phyloP scores from a whole-genome alignment of 2,888 invertebrate species.

The Athalia cordata region DNA sequence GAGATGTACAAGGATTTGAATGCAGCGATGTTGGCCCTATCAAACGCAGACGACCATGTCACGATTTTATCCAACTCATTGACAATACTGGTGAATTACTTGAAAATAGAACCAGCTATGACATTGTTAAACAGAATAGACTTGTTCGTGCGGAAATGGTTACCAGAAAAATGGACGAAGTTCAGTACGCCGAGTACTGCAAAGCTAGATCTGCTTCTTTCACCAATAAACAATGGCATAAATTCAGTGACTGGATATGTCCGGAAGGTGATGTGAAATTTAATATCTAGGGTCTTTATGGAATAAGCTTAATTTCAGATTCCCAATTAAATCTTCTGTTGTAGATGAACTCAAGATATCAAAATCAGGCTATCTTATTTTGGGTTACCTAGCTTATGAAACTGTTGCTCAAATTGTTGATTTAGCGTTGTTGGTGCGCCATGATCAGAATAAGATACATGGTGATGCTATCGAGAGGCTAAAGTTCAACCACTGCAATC shows the following conservation, averaged over 20 bases:
- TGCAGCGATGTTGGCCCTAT: conserved; percentile 73
- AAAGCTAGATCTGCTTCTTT: conserved; percentile 88
- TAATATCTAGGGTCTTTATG: background rate
- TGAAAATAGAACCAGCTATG: conserved; percentile 76
- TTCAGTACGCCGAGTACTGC: conserved; percentile 83
- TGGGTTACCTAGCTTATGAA: conserved; percentile 92
- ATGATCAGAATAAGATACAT: conserved; percentile 82
- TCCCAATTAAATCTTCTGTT: conserved; percentile 47
- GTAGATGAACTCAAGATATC: conserved; percentile 77
- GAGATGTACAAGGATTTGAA: conserved; percentile 75
- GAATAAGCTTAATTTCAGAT: background rate
- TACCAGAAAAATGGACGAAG: conserved; percentile 74
- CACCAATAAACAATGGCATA: conserved; percentile 74
- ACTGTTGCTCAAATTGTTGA: conserved; percentile 93
- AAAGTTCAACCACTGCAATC: conserved; percentile 79
- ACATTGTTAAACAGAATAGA: conserved; percentile 78
- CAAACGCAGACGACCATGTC: conserved; percentile 55
- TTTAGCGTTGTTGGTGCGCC: conserved; percentile 86
- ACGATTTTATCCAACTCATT: conserved; percentile 64
- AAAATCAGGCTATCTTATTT: conserved; percentile 82
- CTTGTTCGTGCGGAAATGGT: conserved; percentile 76
- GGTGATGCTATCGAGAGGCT: conserved; percentile 84
- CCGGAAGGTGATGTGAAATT: conserved; percentile 62
- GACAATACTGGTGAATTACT: conserved; percentile 70
- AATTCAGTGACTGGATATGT: conserved; percentile 68